Evolutionary conservation across 2,797 vertebrate species (phyloP), one percentile per base, ranked within the genome.

Genomic region (Pelochelys cantorii): DNA sequence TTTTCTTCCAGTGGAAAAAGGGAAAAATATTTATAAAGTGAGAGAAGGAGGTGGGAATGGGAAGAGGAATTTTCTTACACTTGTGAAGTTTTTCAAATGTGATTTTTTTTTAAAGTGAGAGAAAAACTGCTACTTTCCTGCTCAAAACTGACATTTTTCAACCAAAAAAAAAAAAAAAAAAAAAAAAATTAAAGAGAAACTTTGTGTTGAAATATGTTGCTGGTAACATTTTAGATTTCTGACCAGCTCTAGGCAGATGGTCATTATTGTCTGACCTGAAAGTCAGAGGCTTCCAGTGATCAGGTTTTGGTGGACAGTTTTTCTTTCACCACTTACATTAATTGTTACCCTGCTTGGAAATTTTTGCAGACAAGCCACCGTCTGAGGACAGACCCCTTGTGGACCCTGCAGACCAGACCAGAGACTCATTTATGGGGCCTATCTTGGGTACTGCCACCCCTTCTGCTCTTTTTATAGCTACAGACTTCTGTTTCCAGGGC

Each of bases 181-280:
- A 42, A 48, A 48, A 48, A 48, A 48, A 48, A 48, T 48, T 48
- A 48, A 48, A 52, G 22, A 42, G 22, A 48, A 53, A 5, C 11
- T 14, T 8, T 17, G 75, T 54, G 7, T 37, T 6, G 11, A 3
- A 0, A 1, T 2, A 34, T 71, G 27, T 15, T 2, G 42, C 37
- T 1, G 7, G 74, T 25, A 6, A 75, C n/a, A 34, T 25, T 2
- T 80, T 2, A 27, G n/a, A 59, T 52, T 75, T 22, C 82, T 79
- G 71, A 22, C 17, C 81, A 22, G 56, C 81, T 42, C 85, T 3
- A 56, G 20, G 55, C 34, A 71, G 34, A 71, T 37, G 20, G 68
- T 4, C 34, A 23, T 20, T 37, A 22, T 10, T 37, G 68, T 37
- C 34, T 71, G 18, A 23, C 10, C 7, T 5, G 1, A 6, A 71